A percentile compares a stretch with the other conserved stretches of the same genome.
Conservation (phyloP, 2,888 invertebrate species). For the Dendrolimus pini region DNA sequence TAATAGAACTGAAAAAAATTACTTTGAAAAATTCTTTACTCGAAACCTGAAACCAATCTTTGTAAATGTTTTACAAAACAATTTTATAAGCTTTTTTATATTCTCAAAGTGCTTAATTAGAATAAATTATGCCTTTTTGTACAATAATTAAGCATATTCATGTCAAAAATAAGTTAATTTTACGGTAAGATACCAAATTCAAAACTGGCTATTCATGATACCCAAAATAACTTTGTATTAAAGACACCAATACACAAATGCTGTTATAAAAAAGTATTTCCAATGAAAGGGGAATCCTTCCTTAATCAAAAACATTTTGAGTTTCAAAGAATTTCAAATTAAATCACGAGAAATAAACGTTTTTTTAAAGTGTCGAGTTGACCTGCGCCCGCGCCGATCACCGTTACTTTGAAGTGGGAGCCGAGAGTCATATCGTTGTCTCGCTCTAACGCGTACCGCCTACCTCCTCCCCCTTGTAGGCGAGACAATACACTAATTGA, state of each 20-base stretch:
- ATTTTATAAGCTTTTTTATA: background rate
- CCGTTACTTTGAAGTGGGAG: slow-evolving; percentile 42
- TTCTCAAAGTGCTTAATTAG: background rate
- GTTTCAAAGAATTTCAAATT: slow-evolving; percentile 49
- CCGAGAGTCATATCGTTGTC: slow-evolving; percentile 24
- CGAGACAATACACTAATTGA: slow-evolving; percentile 30
- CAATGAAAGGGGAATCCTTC: slow-evolving; percentile 15
- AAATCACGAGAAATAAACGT: slow-evolving; percentile 43
- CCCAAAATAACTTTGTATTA: no score
- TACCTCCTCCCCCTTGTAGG: slow-evolving; percentile 51
- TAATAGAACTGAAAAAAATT: slow-evolving; percentile 1
- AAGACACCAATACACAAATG: no score
- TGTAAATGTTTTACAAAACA: background rate
- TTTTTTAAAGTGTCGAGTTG: slow-evolving; percentile 46
- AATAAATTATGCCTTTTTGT: background rate
- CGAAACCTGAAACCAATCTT: background rate
- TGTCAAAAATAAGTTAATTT: background rate
- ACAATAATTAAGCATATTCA: background rate
- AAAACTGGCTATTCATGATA: no score
- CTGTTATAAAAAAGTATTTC: background rate
- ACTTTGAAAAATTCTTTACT: background rate
- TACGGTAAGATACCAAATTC: no score
- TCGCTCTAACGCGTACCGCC: slow-evolving; percentile 50
- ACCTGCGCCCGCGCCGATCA: slow-evolving; percentile 42
- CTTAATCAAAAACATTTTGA: slow-evolving; percentile 27